These are phyloP conservation scores for Celastrina argiolus DNA, from an alignment of 2,888 invertebrate species.

Conservation along the genomic window DNA sequence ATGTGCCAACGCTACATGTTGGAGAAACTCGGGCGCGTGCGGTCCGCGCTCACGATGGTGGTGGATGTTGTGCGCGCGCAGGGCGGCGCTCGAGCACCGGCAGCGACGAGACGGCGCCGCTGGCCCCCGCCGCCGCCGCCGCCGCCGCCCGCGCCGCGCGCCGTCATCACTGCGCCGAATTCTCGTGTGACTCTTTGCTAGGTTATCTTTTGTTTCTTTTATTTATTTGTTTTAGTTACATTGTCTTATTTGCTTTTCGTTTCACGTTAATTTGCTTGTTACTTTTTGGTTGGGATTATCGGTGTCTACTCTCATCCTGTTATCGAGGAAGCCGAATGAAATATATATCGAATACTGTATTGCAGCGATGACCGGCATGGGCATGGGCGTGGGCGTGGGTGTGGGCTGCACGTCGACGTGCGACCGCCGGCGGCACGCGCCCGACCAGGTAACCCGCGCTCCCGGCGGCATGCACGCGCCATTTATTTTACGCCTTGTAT, in stretches of 20 bases:
- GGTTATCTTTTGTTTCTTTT: slow-evolving; percentile 32
- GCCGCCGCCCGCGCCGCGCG: slow-evolving; percentile 24
- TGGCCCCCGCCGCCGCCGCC: slow-evolving; percentile 48
- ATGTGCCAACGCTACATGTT: too few relatives aligned
- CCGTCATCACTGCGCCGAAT: slow-evolving; percentile 32
- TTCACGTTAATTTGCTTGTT: not conserved
- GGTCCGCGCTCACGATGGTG: not conserved
- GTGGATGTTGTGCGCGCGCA: slow-evolving; percentile 4
- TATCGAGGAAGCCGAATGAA: not conserved
- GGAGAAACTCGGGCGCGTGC: too few relatives aligned
- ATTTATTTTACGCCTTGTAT: too few relatives aligned
- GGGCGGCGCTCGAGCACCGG: slow-evolving; percentile 42
- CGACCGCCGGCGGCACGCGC: slow-evolving; percentile 52
- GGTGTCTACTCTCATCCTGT: too few relatives aligned
- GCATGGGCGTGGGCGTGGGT: slow-evolving; percentile 48
- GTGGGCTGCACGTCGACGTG: slow-evolving; percentile 61
- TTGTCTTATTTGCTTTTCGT: slow-evolving; percentile 19
- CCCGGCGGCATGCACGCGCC: not conserved
- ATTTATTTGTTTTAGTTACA: slow-evolving; percentile 25
- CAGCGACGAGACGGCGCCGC: slow-evolving; percentile 53
- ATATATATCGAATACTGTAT: not conserved
- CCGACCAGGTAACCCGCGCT: slow-evolving; percentile 53
- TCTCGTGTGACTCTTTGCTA: slow-evolving; percentile 40
- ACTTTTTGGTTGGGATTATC: too few relatives aligned
- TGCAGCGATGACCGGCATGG: slow-evolving; percentile 66